Percentiles rank a stretch among this genome's conserved stretches.
Evolutionary conservation across 2,888 invertebrate genomes (phyloP).

Genomic region (Dolichopus griseipennis): DNA sequence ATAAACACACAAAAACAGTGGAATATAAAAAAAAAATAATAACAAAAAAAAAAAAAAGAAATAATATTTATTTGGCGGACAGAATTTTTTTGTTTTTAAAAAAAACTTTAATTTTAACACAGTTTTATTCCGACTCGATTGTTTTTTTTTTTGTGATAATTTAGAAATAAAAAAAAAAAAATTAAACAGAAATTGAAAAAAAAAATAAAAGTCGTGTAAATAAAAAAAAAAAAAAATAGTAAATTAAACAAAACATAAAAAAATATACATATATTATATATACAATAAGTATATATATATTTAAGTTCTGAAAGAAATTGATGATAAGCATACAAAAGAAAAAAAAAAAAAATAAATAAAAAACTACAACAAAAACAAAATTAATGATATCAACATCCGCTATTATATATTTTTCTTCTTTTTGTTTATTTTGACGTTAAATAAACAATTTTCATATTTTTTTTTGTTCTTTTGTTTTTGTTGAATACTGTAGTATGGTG

Average conservation of each 20-base stretch:
- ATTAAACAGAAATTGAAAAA: neutral
- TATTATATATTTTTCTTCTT: neutral
- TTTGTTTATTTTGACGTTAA: neutral
- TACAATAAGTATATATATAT: too few species aligned
- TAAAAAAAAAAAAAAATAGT: too few species aligned
- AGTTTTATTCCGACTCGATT: neutral
- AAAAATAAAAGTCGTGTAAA: neutral
- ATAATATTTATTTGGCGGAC: neutral
- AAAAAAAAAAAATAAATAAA: neutral
- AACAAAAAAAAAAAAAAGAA: too few species aligned
- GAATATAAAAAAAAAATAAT: too few species aligned
- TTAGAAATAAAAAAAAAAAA: neutral
- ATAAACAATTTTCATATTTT: neutral
- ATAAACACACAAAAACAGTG: too few species aligned
- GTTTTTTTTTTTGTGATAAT: neutral
- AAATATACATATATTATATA: too few species aligned
- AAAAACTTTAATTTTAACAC: too few species aligned
- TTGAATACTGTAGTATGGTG: neutral
- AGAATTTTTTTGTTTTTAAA: neutral
- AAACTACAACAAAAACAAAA: neutral
- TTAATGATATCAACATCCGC: conserved; percentile 1
- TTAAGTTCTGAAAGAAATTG: neutral
- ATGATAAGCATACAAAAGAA: conserved; percentile 1
- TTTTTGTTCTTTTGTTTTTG: too few species aligned
- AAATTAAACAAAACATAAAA: too few species aligned